Percentiles rank a stretch among this genome's conserved stretches.
phyloP scores from a whole-genome alignment of 2,797 vertebrate species.

The Platalea minor region DNA sequence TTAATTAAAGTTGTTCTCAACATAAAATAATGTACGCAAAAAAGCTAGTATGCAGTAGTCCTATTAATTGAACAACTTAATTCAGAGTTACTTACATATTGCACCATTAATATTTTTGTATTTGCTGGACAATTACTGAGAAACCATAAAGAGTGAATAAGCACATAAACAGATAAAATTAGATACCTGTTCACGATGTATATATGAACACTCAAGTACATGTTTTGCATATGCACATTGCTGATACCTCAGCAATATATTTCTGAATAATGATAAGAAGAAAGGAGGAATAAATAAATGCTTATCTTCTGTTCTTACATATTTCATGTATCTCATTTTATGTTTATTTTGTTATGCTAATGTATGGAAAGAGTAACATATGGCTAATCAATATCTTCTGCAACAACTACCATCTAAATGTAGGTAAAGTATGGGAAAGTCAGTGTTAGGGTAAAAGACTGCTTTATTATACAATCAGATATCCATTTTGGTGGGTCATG shows the following conservation, averaged over 20 bases:
- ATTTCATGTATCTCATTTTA: background rate
- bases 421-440: background rate
- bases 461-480: background rate
- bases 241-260: background rate
- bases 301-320: background rate
- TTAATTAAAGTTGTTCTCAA: conserved; percentile 52
- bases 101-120: background rate
- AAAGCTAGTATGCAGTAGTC: background rate
- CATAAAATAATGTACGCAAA: background rate
- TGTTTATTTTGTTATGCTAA: background rate
- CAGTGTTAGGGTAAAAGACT: background rate
- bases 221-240: background rate
- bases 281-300: background rate
- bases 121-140: background rate
- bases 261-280: background rate
- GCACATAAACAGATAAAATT: background rate
- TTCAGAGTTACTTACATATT: background rate
- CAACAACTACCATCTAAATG: background rate
- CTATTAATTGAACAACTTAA: background rate
- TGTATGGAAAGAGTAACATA: background rate
- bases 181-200: background rate
- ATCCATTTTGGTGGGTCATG: background rate
- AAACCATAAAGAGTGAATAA: background rate
- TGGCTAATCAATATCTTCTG: background rate
- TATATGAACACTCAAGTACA: background rate